Evolutionary conservation across 2,113 vertebrate species (phyloP).

Genomic region (Ariopsis seemanni): DNA sequence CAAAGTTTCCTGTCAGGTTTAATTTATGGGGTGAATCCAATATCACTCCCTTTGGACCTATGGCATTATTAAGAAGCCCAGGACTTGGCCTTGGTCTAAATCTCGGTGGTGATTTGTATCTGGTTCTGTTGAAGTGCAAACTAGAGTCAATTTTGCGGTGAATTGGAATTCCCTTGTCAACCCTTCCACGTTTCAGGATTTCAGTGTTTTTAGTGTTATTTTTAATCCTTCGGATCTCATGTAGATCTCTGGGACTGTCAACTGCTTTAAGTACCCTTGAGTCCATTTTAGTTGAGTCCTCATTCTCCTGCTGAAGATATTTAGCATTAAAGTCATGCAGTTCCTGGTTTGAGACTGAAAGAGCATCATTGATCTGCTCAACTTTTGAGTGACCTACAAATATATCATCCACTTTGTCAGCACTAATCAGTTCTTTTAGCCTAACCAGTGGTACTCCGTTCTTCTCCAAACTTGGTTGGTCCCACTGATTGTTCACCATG

Average conservation of each 20-base stretch:
- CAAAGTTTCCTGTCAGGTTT: slow-evolving; percentile 71
- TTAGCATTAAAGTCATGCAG: slow-evolving; percentile 65
- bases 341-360: slow-evolving; percentile 50
- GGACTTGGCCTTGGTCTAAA: slow-evolving; percentile 61
- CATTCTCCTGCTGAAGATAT: slow-evolving; percentile 47
- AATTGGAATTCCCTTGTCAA: slow-evolving; percentile 59
- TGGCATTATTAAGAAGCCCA: slow-evolving; percentile 59
- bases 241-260: slow-evolving; percentile 52
- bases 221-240: slow-evolving; percentile 59
- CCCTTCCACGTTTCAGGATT: slow-evolving; percentile 48
- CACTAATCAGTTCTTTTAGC: slow-evolving; percentile 66
- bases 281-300: slow-evolving; percentile 60
- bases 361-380: slow-evolving; percentile 54
- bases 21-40: slow-evolving; percentile 64
- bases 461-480: slow-evolving; percentile 58
- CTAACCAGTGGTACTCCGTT: slow-evolving; percentile 63
- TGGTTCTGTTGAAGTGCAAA: slow-evolving; percentile 68
- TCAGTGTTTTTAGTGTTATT: slow-evolving; percentile 67
- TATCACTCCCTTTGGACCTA: slow-evolving; percentile 60
- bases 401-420: slow-evolving; percentile 59
- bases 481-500: slow-evolving; percentile 62
- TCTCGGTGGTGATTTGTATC: slow-evolving; percentile 61
- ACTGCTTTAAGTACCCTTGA: slow-evolving; percentile 20
- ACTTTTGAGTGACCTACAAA: slow-evolving; percentile 58
- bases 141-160: slow-evolving; percentile 63